Percentiles rank a stretch among this genome's conserved stretches.
phyloP scores from a whole-genome alignment of 2,797 vertebrate genomes.

The Onychomys leucogaster region DNA sequence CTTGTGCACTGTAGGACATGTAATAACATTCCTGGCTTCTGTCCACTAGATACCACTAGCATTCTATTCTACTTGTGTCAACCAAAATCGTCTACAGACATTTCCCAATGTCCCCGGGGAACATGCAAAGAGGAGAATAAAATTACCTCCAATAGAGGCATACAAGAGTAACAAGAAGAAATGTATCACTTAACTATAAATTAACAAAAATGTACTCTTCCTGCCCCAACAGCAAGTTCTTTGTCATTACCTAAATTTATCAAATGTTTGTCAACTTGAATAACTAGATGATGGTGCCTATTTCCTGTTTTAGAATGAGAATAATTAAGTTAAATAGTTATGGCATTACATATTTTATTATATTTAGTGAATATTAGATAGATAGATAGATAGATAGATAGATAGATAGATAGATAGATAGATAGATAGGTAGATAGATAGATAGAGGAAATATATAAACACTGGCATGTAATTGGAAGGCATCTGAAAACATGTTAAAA shows the following conservation, averaged over 20 bases:
- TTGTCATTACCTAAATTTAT: slow-evolving; percentile 52
- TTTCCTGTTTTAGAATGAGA: slow-evolving; percentile 52
- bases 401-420: no score
- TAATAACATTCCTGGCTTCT: not conserved
- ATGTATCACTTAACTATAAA: not conserved
- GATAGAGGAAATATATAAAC: not conserved
- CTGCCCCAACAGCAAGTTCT: not conserved
- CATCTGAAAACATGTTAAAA: not conserved
- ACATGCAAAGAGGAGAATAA: not conserved
- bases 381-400: no score
- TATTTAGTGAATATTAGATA: not conserved
- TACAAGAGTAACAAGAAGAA: slow-evolving; percentile 44
- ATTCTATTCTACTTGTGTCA: not conserved
- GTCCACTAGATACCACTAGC: not conserved
- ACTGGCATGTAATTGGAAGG: not conserved
- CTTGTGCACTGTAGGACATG: not conserved
- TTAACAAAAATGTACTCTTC: not conserved
- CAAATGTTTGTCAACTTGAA: slow-evolving; percentile 56
- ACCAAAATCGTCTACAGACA: not conserved
- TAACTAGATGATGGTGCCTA: slow-evolving; percentile 2
- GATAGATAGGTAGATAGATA: not conserved
- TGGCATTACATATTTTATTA: not conserved
- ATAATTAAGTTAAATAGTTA: slow-evolving; percentile 21
- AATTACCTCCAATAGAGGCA: not conserved
- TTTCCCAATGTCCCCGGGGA: not conserved